Percentiles rank a stretch among this genome's conserved stretches.
Conservation (phyloP, 2,113 vertebrate species). For the Coptodon rendalli region DNA sequence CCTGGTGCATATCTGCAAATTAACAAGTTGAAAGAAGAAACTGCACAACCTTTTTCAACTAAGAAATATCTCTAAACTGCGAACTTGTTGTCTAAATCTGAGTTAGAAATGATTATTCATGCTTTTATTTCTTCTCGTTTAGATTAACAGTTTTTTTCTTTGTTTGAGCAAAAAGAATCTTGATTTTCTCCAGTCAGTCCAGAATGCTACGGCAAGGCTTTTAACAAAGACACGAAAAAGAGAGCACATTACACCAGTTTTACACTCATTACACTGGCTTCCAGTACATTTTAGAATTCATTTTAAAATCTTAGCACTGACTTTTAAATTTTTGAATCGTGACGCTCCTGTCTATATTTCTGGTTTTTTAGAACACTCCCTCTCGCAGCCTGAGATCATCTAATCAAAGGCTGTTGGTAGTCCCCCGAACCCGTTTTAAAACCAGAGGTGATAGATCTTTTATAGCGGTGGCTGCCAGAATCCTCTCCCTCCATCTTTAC, state of each 20-base stretch:
- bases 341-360: neutral
- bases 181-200: neutral
- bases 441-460: neutral
- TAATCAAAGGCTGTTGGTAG: neutral
- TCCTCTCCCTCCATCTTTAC: neutral
- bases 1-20: neutral
- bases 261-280: neutral
- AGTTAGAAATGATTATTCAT: neutral
- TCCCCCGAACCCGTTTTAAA: neutral
- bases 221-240: rapidly evolving
- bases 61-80: neutral
- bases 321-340: neutral
- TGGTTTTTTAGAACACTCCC: neutral
- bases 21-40: neutral
- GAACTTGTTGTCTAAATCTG: neutral
- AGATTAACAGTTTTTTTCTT: neutral
- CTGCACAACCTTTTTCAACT: neutral
- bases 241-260: neutral
- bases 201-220: neutral
- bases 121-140: neutral
- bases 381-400: neutral
- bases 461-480: neutral
- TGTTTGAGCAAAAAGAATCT: neutral
- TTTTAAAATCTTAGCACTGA: neutral
- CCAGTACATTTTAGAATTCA: neutral